Evolutionary conservation across 2,113 vertebrate genomes (phyloP), one percentile per base, ranked within the genome.

Genomic region (Tricholaema leucomelas): DNA sequence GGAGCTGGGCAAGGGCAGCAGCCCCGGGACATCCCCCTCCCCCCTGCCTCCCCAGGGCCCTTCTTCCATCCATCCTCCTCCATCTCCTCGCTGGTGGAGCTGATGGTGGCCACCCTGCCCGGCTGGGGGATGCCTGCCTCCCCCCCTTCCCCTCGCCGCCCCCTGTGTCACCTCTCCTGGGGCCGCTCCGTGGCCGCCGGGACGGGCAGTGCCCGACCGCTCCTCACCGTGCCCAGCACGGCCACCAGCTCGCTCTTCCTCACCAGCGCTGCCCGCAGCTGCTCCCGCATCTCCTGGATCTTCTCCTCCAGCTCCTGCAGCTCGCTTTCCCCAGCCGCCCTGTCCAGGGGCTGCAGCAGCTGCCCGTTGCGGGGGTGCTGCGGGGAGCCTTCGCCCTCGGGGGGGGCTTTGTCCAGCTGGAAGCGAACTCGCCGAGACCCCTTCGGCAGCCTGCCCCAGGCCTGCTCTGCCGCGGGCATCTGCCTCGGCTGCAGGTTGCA

Each of bases 191-290:
- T 69, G 31, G 94, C 82, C 2, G 42, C 8, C 2, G 55, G 65
- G 6, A 30, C 4, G 10, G 90, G 60, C 77, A 80, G 64, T 0
- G n/a, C 52, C 33, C n/a, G 48, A 20, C 58, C 3, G 2, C 67
- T 48, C 78, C 92, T 91, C 44, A 97, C 59, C 1, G 96, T 97
- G 72, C 96, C 96, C 48, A 98, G 91, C 18, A 52, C 95, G 3
- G 98, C 97, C 96, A 97, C 98, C 85, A 99, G 97, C 94, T 98
- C 98, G 0, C 98, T 98, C 31, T 97, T 98, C 92, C 98, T 95
- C 58, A 96, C 81, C 92, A 99, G 94, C 5, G 98, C 98, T 0
- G 66, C 84, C 2, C 95, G 96, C 67, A 99, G 96, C 81, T 98
- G 97, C 1, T 97, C 98, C 8, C 97, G 97, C 75, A 98, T 97